Evolutionary conservation across 2,888 invertebrate species (phyloP), one percentile per base, ranked within the genome.

Genomic region (Lepeophtheirus nordmannii): DNA sequence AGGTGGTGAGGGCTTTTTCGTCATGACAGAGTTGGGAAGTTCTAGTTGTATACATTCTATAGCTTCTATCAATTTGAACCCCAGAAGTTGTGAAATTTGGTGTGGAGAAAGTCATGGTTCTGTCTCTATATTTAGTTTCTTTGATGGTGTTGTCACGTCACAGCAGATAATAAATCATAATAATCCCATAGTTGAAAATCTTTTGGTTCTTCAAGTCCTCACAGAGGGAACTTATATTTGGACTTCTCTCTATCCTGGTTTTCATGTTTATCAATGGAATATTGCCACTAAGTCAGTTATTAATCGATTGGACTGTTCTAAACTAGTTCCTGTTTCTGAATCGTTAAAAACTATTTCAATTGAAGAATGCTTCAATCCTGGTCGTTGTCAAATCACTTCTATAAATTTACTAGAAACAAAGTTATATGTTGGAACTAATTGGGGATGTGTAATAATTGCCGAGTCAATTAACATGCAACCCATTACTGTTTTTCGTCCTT

Each of bases 361-460:
- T 69, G 93, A 92, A 74, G 90, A 91, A 72, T 85, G 85, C 73
- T 79, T 89, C 1, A 86, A 84, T 71, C 82, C 84, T 1, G 84
- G 83, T 37, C 84, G 86, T 70, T 85, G 86, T 71, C 86, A 86
- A 76, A 85, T 89, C 68, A 82, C 85, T 69, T 82, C 85, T 71
- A 75, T 89, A 72, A 81, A 83, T 62, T 80, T 83, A 40, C 77
- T 85, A 65, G 81, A 82, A 40, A 81, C 82, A 39, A 84, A 85
- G 72, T 78, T 94, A 56, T 91, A 89, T 75, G 85, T 90, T 68
- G 96, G 96, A 59, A 96, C 96, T 0, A 89, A 90, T 10, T 89
- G 90, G 86, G 97, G 97, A 30, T 91, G 92, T 74, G 78, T 97
- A 59, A 86, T 96, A 65, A 86, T 94, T 9, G 89, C 90, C 0